Evolutionary conservation across 2,888 invertebrate species (phyloP), one percentile per base, ranked within the genome.

Genomic region (Caenorhabditis parvicauda): DNA sequence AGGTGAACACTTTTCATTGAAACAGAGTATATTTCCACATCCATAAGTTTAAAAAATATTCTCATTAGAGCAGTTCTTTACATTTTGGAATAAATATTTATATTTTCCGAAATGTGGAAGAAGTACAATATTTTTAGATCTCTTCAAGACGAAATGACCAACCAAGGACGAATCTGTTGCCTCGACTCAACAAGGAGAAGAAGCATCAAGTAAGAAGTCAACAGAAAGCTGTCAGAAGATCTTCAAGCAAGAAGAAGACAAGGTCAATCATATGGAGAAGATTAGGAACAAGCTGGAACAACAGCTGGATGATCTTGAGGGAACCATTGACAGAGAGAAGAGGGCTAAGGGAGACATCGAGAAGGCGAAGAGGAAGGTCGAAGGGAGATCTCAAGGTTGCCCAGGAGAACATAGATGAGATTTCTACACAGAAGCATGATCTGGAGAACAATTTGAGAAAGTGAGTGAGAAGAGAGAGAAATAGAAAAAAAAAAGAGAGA

Each of bases 271-370:
- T 60, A 71, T 78, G 59, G 79, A 79, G 67, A 82, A 82, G 64
- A 65, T 82, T 35, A 80, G 81, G 49, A 49, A 61, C 39, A 81
- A 82, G 72, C 66, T 80, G 25, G 79, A 80, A 59, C 73, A 72
- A 56, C 74, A 75, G 52, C 67, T 81, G 54, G 81, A 81, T 47
- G 81, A 82, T 44, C 87, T 98, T 76, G 96, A 99, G 84, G 98
- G 98, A 85, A 92, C 92, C 61, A 87, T 99, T 80, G 96, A 98
- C 86, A 91, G 96, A 81, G 98, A 98, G 86, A 98, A 99, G 92
- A 96, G 98, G 86, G 87, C 92, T 81, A 91, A 88, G 76, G 93
- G 89, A 79, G 98, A 99, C 84, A 90, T 96, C 81, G 98, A 98
- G 86, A 98, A 99, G 43, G 42, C 54, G 5, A 60, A 60, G 50